Conservation (phyloP, 1,140 invertebrate species). For the Eubasilissa regina region DNA sequence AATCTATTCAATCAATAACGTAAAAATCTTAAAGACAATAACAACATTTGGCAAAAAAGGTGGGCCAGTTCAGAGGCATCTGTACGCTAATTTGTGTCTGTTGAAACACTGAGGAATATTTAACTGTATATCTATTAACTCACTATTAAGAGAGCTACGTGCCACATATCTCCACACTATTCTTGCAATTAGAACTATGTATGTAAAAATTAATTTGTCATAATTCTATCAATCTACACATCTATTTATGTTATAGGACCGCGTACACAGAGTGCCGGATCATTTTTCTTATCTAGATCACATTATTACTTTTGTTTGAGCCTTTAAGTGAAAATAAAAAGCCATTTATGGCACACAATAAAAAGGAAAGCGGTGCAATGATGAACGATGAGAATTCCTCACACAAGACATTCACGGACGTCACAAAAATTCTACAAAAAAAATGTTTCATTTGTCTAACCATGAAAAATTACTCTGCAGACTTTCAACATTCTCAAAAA, state of each 20-base stretch:
- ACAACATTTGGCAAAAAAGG: conserved; percentile 29
- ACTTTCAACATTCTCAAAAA: not conserved
- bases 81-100: not conserved
- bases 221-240: conserved; percentile 40
- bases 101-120: not conserved
- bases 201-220: conserved; percentile 47
- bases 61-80: conserved; percentile 4
- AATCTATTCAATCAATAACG: no score
- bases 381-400: conserved; percentile 19
- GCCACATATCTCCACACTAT: not conserved
- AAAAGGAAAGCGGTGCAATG: conserved; percentile 44
- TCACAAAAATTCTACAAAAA: conserved; percentile 34
- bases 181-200: conserved; percentile 38
- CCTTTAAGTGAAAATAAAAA: conserved; percentile 49
- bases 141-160: not conserved
- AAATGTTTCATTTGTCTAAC: conserved; percentile 11
- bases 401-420: conserved; percentile 10
- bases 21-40: not conserved
- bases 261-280: conserved; percentile 34
- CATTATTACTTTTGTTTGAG: conserved; percentile 54
- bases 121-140: not conserved
- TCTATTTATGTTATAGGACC: conserved; percentile 45
- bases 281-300: conserved; percentile 52
- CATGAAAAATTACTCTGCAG: conserved; percentile 1
- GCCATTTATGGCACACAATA: conserved; percentile 36